Conservation (phyloP, 2,797 vertebrate genomes). For the Rhinatrema bivittatum region DNA sequence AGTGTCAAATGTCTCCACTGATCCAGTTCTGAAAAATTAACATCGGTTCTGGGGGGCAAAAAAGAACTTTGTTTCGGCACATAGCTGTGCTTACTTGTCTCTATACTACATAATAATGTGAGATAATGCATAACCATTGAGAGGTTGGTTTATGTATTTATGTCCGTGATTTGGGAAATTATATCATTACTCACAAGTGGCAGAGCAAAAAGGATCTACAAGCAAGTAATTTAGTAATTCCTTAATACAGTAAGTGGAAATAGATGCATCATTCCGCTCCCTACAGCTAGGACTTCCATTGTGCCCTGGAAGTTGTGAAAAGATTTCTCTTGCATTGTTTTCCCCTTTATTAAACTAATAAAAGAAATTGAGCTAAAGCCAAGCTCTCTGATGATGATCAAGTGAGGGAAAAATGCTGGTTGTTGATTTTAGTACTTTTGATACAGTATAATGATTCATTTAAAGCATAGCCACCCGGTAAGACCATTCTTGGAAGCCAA, state of each 20-base stretch:
- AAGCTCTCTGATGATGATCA: slow-evolving; percentile 38
- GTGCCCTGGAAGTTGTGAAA: slow-evolving; percentile 42
- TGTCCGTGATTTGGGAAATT: slow-evolving; percentile 65
- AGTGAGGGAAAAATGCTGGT: slow-evolving; percentile 27
- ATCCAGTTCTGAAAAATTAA: too few species aligned
- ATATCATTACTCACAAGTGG: slow-evolving; percentile 61
- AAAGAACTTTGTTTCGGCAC: slow-evolving; percentile 10
- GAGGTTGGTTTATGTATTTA: slow-evolving; percentile 53
- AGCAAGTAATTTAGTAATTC: slow-evolving; percentile 64
- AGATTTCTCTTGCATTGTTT: slow-evolving; percentile 52
- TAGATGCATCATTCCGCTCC: slow-evolving; percentile 55
- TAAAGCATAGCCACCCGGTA: slow-evolving; percentile 21
- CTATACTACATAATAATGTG: slow-evolving; percentile 13
- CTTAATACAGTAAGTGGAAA: slow-evolving; percentile 60
- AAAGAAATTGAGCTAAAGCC: slow-evolving; percentile 39
- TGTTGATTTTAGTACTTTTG: slow-evolving; percentile 44
- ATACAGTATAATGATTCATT: slow-evolving; percentile 46
- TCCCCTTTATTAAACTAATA: slow-evolving; percentile 45
- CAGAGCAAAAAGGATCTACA: slow-evolving; percentile 42
- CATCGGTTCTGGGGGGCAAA: too few species aligned
- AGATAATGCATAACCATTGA: slow-evolving; percentile 15
- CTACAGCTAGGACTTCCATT: slow-evolving; percentile 53
- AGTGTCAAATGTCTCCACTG: too few species aligned
- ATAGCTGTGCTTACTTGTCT: slow-evolving; percentile 22
- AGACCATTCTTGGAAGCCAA: slow-evolving; percentile 27